Conservation (phyloP, 37 sponge, comb jelly and placozoan species). For the Theonella swinhoei region DNA sequence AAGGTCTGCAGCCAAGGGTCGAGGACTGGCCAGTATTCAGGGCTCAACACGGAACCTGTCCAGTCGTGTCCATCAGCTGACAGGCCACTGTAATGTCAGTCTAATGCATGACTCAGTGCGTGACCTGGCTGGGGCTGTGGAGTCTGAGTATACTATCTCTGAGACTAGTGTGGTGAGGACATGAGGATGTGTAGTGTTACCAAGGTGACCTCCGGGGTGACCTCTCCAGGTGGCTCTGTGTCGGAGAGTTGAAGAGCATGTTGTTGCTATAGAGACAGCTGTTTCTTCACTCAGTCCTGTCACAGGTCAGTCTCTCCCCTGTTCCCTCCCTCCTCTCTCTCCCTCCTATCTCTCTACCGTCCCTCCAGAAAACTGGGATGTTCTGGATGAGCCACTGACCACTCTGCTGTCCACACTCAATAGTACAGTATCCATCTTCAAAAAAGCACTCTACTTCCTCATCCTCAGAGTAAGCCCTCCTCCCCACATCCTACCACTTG, state of each 20-base stretch:
- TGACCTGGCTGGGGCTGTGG: slow-evolving; percentile 27
- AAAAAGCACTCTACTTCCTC: slow-evolving; percentile 48
- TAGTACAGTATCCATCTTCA: slow-evolving; percentile 16
- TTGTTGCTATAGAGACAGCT: slow-evolving; percentile 30
- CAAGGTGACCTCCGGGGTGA: background rate
- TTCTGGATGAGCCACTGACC: slow-evolving; percentile 5
- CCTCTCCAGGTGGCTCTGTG: slow-evolving; percentile 37
- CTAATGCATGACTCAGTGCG: slow-evolving; percentile 59
- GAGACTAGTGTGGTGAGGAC: slow-evolving; percentile 5
- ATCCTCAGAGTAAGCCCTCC: slow-evolving; percentile 34
- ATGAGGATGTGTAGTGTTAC: background rate
- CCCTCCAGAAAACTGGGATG: slow-evolving; percentile 6
- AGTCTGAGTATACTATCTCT: background rate
- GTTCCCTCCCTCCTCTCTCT: background rate
- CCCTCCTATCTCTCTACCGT: background rate
- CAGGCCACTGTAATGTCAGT: slow-evolving; percentile 41
- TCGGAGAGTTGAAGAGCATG: slow-evolving; percentile 53
- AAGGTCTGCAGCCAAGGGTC: background rate
- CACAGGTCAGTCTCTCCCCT: background rate
- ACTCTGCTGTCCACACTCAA: slow-evolving; percentile 13
- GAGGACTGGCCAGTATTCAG: background rate
- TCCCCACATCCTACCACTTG: background rate
- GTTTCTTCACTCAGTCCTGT: slow-evolving; percentile 34
- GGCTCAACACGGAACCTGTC: background rate
- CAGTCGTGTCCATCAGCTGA: slow-evolving; percentile 37